A percentile compares a stretch with the other conserved stretches of the same genome.
Conservation (phyloP, 1,140 invertebrate species). For the Drosophila mayri region DNA sequence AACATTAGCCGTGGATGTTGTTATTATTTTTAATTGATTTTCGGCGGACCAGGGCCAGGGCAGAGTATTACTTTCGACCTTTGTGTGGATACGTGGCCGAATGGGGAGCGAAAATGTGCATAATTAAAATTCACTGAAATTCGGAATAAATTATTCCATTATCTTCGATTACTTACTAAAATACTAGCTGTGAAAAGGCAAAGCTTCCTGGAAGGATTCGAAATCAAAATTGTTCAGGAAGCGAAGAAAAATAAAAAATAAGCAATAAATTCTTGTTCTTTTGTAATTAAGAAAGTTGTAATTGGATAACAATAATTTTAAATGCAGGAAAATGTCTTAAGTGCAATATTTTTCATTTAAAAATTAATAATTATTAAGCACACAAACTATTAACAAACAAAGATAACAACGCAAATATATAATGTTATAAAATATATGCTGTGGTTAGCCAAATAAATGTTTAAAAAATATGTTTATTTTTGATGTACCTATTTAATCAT, state of each 20-base stretch:
- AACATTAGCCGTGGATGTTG: slow-evolving; percentile 54
- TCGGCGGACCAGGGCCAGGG: slow-evolving; percentile 4
- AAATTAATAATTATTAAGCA: too few species aligned
- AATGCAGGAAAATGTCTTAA: not conserved
- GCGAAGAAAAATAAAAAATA: too few species aligned
- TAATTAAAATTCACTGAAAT: slow-evolving; percentile 40
- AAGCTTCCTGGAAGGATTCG: not conserved
- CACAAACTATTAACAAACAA: too few species aligned
- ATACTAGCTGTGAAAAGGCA: slow-evolving; percentile 2
- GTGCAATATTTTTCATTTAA: too few species aligned
- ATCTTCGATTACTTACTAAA: slow-evolving; percentile 44
- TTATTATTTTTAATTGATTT: slow-evolving; percentile 78
- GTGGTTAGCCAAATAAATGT: too few species aligned
- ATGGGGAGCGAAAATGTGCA: slow-evolving; percentile 22
- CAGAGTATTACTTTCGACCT: not conserved
- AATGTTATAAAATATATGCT: too few species aligned
- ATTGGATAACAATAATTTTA: not conserved
- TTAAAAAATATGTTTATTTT: too few species aligned
- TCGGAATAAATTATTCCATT: slow-evolving; percentile 55
- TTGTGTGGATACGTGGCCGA: slow-evolving; percentile 19
- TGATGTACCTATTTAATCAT: too few species aligned
- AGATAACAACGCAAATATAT: too few species aligned
- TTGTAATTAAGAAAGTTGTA: not conserved
- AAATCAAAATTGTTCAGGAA: not conserved
- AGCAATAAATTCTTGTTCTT: too few species aligned